Evolutionary conservation across 2,888 invertebrate genomes (phyloP).

Genomic region (Leucophenga maculata): DNA sequence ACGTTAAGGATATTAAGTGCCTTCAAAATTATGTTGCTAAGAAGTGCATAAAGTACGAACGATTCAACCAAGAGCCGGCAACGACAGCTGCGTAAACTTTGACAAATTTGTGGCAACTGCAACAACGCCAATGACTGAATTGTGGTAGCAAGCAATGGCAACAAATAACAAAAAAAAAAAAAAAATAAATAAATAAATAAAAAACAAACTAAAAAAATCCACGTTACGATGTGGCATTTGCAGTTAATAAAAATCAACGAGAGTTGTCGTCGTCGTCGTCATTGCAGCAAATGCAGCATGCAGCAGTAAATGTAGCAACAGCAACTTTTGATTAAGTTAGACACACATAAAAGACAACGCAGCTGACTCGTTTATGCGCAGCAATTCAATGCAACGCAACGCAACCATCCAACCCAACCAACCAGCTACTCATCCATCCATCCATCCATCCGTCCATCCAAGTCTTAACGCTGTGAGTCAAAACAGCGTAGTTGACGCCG

Average conservation of each 20-base stretch:
- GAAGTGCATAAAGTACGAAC: slow-evolving; percentile 8
- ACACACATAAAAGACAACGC: slow-evolving; percentile 13
- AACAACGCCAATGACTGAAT: background rate
- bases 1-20: background rate
- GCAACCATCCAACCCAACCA: too few relatives aligned
- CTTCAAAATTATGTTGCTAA: slow-evolving; percentile 2
- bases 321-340: slow-evolving; percentile 20
- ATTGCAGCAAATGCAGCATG: too few relatives aligned
- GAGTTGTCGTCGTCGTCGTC: background rate
- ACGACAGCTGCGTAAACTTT: slow-evolving; percentile 21
- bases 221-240: slow-evolving; percentile 7
- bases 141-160: background rate
- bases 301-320: background rate
- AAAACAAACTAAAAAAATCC: too few relatives aligned
- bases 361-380: background rate
- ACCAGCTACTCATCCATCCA: background rate
- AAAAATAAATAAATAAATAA: too few relatives aligned
- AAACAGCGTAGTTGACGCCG: background rate
- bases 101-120: slow-evolving; percentile 16
- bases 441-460: background rate
- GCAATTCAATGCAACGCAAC: background rate
- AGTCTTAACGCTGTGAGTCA: background rate
- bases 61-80: background rate
- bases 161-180: background rate
- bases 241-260: slow-evolving; percentile 20